Evolutionary conservation across 2,888 invertebrate species (phyloP), one percentile per base, ranked within the genome.

Genomic region (Lagria hirta): DNA sequence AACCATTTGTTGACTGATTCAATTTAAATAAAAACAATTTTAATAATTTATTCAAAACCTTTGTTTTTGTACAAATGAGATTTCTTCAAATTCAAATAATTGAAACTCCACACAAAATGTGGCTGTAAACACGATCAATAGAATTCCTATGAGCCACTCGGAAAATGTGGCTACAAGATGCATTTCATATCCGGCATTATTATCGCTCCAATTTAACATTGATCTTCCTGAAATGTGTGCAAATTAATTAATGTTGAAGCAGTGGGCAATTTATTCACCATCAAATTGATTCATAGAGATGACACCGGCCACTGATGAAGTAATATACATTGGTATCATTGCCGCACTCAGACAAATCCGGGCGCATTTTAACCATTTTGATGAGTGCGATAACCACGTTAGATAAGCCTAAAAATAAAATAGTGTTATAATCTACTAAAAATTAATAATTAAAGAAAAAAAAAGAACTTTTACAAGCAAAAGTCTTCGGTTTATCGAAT

Each of bases 91-190:
- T n/a, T 29, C 38, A 21, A 80, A 68, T 24, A 71, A 69, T 38
- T 71, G 73, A 57, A 83, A 81, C 49, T 82, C 82, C 2, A 69
- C 66, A 5, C 74, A 72, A 57, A 75, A 81, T 2, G 79, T 76
- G 2, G 78, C 58, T 38, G 82, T 72, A 62, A 74, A 81, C 17
- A 73, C 36, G 55, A 76, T 74, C 50, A 78, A 74, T 1, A 72
- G 59, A 7, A 73, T 59, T 0, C 79, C 78, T 57, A 78, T 73
- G 1, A 75, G 60, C 82, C 82, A 83, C 60, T 83, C 82, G 4
- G 75, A 71, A 6, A 72, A 65, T 1, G 79, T 77, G 49, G 79
- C 79, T 7, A 73, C 65, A 3, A 81, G 69, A 59, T 81, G 80
- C 23, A 74, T 66, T 6, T 64, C 66, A 72, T 76, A 82, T 1